Base-by-base conservation (phyloP, 2,888 invertebrate species). In the Lagria hirta region DNA sequence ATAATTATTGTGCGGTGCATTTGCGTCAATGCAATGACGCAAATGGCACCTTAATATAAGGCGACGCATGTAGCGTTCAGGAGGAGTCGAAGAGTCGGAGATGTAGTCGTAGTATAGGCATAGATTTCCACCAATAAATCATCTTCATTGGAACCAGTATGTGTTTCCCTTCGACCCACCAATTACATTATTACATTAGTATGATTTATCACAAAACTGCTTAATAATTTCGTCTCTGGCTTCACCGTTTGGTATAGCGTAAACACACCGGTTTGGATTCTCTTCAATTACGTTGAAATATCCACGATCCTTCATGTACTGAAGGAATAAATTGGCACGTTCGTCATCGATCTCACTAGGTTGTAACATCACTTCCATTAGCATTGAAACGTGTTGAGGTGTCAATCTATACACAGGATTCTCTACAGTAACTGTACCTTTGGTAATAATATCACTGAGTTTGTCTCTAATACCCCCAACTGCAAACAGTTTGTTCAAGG, bases 251-350 rank as follows among this genome's bases (percentile, higher is more conserved):
- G 28, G 15, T 28, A 28, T 14, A 28, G 15, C 28, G 28, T 28
- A 28, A 28, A 28, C 28, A 28, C 2, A 1, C 14, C 15, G 14
- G 15, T 28, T 28, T 28, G 2, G 12, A 28, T 14, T 28, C 11
- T 2, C 1, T 28, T 28, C 28, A 26, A 26, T 26, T 26, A 26
- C n/a, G 27, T 26, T 26, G 27, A 26, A 26, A 26, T 26, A 26
- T 26, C 27, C 27, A 10, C 28, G 28, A 28, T 28, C 28, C 28
- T 28, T 28, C 28, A 28, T 28, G 15, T 28, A 28, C 28, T 28
- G 28, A 4, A 28, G 28, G 28, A 28, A 14, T 28, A 28, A 28
- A 28, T 28, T 28, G 14, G 14, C 28, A 14, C 8, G 28, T 28
- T 28, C 28, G 14, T 28, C 13, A 14, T 28, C 14, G 26, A 26